Evolutionary conservation across 1,140 invertebrate species (phyloP).

Genomic region (Mya arenaria): DNA sequence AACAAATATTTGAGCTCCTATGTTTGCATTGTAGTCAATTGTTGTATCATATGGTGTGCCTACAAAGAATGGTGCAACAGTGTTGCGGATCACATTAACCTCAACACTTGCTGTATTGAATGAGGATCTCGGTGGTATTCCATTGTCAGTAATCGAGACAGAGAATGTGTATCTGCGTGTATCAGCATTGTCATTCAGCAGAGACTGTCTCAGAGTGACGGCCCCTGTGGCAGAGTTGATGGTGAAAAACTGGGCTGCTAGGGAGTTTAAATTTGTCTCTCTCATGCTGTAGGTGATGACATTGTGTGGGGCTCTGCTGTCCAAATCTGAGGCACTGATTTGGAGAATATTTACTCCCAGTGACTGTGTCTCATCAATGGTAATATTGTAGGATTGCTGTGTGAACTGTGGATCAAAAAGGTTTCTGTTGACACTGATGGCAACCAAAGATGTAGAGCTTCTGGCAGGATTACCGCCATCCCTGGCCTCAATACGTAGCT

Average conservation of each 20-base stretch:
- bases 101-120: slow-evolving; percentile 29
- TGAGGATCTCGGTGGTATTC: background rate
- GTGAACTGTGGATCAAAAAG: slow-evolving; percentile 19
- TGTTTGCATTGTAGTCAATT: slow-evolving; percentile 51
- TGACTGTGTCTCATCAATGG: slow-evolving; percentile 48
- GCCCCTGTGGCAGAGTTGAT: slow-evolving; percentile 61
- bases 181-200: slow-evolving; percentile 57
- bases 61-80: slow-evolving; percentile 77
- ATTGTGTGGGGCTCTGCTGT: slow-evolving; percentile 22
- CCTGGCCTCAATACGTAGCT: slow-evolving; percentile 64
- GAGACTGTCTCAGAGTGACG: slow-evolving; percentile 59
- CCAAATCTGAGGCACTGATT: slow-evolving; percentile 24
- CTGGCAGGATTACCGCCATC: slow-evolving; percentile 65
- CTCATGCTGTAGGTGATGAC: slow-evolving; percentile 37
- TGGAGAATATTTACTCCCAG: slow-evolving; percentile 8
- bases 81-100: slow-evolving; percentile 36
- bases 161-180: slow-evolving; percentile 27
- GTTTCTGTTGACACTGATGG: slow-evolving; percentile 62
- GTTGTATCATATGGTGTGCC: slow-evolving; percentile 75
- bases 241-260: slow-evolving; percentile 60
- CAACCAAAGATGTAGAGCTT: slow-evolving; percentile 63
- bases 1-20: slow-evolving; percentile 55
- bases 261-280: slow-evolving; percentile 2
- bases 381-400: slow-evolving; percentile 34
- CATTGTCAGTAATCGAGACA: slow-evolving; percentile 35